These are phyloP conservation scores for Periplaneta americana DNA, from an alignment of 1,140 invertebrate genomes.

Conservation along the genomic window DNA sequence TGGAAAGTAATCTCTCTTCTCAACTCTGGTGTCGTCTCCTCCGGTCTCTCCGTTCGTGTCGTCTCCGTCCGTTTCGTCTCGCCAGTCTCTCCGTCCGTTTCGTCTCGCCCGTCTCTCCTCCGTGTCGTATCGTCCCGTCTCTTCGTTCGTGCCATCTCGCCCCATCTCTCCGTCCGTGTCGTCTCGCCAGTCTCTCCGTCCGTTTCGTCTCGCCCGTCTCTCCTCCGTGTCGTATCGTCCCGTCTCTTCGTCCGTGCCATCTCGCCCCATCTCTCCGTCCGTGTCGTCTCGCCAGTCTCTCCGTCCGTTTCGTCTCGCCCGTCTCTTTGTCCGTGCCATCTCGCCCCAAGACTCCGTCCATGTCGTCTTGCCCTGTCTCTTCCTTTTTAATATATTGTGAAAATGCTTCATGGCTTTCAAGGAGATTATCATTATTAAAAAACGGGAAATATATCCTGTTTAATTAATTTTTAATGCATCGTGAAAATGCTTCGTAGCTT, in stretches of 20 bases:
- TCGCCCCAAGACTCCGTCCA: neutral
- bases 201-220: neutral
- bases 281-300: neutral
- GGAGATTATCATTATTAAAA: too few relatives aligned
- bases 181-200: neutral
- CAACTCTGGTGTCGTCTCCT: too few relatives aligned
- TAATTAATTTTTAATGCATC: too few relatives aligned
- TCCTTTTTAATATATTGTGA: too few relatives aligned
- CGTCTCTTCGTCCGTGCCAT: neutral
- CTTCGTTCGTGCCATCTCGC: neutral
- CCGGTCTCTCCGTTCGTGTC: too few relatives aligned
- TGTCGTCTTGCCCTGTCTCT: neutral
- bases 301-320: neutral
- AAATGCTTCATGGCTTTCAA: too few relatives aligned
- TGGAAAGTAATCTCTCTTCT: too few relatives aligned
- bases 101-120: neutral
- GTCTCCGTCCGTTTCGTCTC: neutral
- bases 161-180: neutral
- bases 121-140: too few relatives aligned
- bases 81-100: neutral
- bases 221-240: neutral
- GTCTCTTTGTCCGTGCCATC: neutral
- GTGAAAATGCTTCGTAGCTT: too few relatives aligned
- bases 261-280: neutral
- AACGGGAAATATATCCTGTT: too few relatives aligned